Percentiles rank a stretch among this genome's conserved stretches.
These are phyloP conservation scores for Philaethria dido DNA, from an alignment of 2,888 invertebrate genomes.

Conservation along the genomic window DNA sequence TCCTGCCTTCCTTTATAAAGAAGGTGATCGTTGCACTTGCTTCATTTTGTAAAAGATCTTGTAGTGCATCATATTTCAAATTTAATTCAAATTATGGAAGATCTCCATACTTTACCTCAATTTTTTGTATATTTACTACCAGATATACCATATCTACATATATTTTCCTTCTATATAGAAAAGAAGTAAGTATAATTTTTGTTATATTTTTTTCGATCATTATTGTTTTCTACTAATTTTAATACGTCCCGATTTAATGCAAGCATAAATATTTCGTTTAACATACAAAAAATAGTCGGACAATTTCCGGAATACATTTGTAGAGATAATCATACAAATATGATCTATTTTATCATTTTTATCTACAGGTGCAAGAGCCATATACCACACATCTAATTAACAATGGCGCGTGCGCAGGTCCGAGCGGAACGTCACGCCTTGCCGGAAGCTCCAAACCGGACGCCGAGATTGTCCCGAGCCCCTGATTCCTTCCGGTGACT, in stretches of 20 bases:
- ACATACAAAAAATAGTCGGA: background rate
- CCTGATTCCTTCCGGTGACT: conserved; percentile 81
- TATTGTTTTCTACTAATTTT: no score
- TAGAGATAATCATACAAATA: background rate
- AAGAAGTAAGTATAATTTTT: background rate
- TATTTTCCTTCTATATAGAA: no score
- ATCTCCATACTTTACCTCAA: background rate
- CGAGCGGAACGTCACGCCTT: conserved; percentile 62
- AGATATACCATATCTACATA: no score
- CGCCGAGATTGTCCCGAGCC: conserved; percentile 79
- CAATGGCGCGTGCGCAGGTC: conserved; percentile 70
- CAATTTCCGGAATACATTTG: conserved; percentile 6
- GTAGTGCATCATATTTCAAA: conserved; percentile 8
- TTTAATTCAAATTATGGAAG: background rate
- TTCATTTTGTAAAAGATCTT: conserved; percentile 39
- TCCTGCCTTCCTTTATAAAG: conserved; percentile 49
- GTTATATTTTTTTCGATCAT: background rate
- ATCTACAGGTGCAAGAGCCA: conserved; percentile 39
- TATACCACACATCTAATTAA: conserved; percentile 48
- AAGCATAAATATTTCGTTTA: background rate
- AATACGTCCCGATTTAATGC: background rate
- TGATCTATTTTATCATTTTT: conserved; percentile 17
- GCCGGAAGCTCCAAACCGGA: conserved; percentile 74
- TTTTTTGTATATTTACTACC: background rate
- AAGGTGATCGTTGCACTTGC: conserved; percentile 31